Percentiles rank a stretch among this genome's conserved stretches.
phyloP scores from a whole-genome alignment of 1,140 invertebrate species.

The Babylonia areolata region DNA sequence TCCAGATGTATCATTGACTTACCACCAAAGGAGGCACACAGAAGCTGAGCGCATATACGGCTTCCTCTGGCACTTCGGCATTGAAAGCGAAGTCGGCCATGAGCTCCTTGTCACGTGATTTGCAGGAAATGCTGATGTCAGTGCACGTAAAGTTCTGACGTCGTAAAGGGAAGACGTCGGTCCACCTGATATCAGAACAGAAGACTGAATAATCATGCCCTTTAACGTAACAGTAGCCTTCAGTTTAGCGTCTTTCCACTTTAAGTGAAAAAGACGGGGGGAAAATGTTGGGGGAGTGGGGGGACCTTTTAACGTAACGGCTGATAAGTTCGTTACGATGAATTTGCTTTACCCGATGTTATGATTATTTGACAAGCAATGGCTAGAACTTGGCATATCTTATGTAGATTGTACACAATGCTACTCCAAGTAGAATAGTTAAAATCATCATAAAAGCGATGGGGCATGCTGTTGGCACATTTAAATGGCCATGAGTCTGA shows the following conservation, averaged over 20 bases:
- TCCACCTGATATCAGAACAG: slow-evolving; percentile 51
- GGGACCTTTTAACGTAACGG: neutral
- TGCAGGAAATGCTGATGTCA: slow-evolving; percentile 55
- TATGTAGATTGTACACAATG: too few species aligned
- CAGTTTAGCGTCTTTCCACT: neutral
- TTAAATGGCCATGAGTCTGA: too few species aligned
- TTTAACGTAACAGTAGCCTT: too few species aligned
- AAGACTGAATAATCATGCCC: neutral
- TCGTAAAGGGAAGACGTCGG: slow-evolving; percentile 60
- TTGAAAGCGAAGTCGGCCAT: slow-evolving; percentile 57
- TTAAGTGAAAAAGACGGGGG: neutral
- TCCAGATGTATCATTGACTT: too few species aligned
- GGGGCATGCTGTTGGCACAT: too few species aligned
- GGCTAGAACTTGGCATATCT: too few species aligned
- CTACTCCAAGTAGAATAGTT: too few species aligned
- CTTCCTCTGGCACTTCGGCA: slow-evolving; percentile 54
- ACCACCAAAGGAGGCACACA: slow-evolving; percentile 67
- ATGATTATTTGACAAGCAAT: too few species aligned
- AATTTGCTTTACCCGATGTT: neutral
- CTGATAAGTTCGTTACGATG: neutral
- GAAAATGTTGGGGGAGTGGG: neutral
- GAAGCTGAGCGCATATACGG: slow-evolving; percentile 61
- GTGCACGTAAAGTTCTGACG: slow-evolving; percentile 63
- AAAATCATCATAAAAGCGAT: too few species aligned
- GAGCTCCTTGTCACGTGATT: slow-evolving; percentile 44